phyloP scores from a whole-genome alignment of 2,888 invertebrate genomes.

The Amphiduros pacificus region DNA sequence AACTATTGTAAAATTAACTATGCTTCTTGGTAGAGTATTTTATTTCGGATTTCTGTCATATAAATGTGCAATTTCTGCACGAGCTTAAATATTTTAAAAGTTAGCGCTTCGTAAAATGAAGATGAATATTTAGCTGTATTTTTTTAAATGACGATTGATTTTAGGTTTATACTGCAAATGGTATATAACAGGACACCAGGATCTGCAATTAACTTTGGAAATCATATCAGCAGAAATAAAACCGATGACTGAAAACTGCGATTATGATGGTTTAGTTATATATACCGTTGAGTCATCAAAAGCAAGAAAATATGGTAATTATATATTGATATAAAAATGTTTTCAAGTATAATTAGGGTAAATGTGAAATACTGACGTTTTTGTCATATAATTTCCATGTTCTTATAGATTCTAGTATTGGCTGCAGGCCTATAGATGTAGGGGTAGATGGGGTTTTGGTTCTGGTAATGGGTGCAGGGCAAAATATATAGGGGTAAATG shows the following conservation, averaged over 20 bases:
- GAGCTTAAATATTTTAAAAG: background rate
- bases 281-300: slow-evolving; percentile 20
- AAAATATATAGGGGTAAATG: too few species aligned
- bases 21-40: background rate
- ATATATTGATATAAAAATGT: background rate
- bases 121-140: background rate
- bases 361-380: too few species aligned
- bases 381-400: too few species aligned
- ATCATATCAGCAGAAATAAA: slow-evolving; percentile 19
- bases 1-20: background rate
- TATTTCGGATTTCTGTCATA: background rate
- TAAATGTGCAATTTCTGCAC: background rate
- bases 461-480: too few species aligned
- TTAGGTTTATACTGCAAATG: slow-evolving; percentile 17
- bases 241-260: slow-evolving; percentile 17
- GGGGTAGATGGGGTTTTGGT: too few species aligned
- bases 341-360: too few species aligned
- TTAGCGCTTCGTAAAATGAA: background rate
- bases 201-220: slow-evolving; percentile 1
- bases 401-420: too few species aligned
- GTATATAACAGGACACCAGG: too few species aligned
- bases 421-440: too few species aligned
- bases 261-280: slow-evolving; percentile 28
- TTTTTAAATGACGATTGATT: too few species aligned
- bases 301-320: slow-evolving; percentile 20